Evolutionary conservation across 1,140 invertebrate genomes (phyloP).

Genomic region (Drosophila willistoni): DNA sequence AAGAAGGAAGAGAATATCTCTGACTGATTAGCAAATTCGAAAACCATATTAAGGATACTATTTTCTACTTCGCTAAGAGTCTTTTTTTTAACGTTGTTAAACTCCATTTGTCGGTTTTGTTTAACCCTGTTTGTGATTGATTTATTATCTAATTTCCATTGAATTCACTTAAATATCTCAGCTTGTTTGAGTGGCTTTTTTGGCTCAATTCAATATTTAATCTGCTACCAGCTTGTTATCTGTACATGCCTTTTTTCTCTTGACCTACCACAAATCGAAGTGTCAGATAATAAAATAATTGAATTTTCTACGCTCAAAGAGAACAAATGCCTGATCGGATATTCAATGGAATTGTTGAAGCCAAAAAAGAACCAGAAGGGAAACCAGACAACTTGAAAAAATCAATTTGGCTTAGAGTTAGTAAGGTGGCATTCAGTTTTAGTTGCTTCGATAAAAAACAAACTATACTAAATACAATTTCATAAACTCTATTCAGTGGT

Average conservation of each 20-base stretch:
- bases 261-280: slow-evolving; percentile 37
- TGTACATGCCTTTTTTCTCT: slow-evolving; percentile 15
- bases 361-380: background rate
- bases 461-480: no score
- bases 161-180: background rate
- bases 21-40: no score
- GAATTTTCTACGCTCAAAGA: slow-evolving; percentile 23
- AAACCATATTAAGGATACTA: no score
- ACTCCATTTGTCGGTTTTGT: no score
- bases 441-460: no score
- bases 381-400: background rate
- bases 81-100: no score
- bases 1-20: no score
- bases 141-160: slow-evolving; percentile 2
- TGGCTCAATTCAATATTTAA: slow-evolving; percentile 3
- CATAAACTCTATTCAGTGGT: no score
- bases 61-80: no score
- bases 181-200: background rate
- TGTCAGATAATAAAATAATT: slow-evolving; percentile 33
- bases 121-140: no score
- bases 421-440: background rate
- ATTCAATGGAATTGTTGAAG: slow-evolving; percentile 39
- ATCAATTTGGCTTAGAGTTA: background rate
- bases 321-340: slow-evolving; percentile 36
- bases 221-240: background rate